A percentile compares a stretch with the other conserved stretches of the same genome.
Conservation (phyloP, 2,797 vertebrate genomes). For the Periophthalmus magnuspinnatus region DNA sequence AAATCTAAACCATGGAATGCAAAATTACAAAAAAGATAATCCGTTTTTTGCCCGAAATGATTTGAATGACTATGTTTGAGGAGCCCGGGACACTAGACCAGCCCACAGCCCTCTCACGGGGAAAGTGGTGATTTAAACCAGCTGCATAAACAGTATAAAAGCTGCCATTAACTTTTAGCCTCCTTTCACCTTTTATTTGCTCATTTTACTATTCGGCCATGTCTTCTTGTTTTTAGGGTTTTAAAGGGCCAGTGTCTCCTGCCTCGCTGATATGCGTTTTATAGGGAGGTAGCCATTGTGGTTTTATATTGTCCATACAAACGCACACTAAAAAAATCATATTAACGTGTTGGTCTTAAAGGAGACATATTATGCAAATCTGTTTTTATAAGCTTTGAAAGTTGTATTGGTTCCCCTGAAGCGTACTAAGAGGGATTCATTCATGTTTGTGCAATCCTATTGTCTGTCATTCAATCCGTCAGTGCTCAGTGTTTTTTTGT, state of each 20-base stretch:
- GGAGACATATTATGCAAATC: too few species aligned
- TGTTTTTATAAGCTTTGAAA: too few species aligned
- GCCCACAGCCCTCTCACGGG: constrained; percentile 8
- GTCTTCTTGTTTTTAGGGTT: constrained; percentile 40
- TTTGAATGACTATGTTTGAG: constrained; percentile 7
- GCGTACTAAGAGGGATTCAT: too few species aligned
- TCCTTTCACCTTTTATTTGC: constrained; percentile 43
- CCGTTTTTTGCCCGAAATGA: constrained; percentile 1
- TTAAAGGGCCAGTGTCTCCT: constrained; percentile 43
- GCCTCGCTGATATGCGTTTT: neutral
- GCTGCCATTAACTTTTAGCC: constrained; percentile 38
- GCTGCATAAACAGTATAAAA: constrained; percentile 39
- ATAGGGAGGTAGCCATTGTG: neutral
- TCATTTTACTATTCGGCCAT: constrained; percentile 26
- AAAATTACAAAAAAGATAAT: neutral
- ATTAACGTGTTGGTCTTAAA: too few species aligned
- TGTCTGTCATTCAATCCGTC: too few species aligned
- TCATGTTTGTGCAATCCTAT: too few species aligned
- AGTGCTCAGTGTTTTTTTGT: too few species aligned
- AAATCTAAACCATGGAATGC: neutral
- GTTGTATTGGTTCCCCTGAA: too few species aligned
- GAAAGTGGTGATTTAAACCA: constrained; percentile 11
- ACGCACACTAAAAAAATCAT: neutral
- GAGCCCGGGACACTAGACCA: constrained; percentile 22
- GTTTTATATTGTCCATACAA: neutral